Base-by-base conservation (phyloP, 2,797 vertebrate species). In the Lagodon rhomboides region DNA sequence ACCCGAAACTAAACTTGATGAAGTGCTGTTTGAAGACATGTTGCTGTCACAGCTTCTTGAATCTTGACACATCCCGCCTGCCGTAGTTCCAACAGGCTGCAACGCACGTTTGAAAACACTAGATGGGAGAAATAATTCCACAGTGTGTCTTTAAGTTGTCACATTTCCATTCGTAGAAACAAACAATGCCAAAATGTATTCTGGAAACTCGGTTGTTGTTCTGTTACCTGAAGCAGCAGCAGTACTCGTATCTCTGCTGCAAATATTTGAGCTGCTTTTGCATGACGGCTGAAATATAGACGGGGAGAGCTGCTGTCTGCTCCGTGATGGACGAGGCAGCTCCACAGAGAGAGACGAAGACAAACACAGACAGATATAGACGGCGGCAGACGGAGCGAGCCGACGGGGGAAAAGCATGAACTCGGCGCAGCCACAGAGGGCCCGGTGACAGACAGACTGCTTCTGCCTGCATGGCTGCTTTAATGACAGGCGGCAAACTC, bases 401-500 rank as follows among this genome's bases (percentile, higher is more conserved):
- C 22, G 4, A 11, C 4, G 27, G 34, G 34, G 34, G 34, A 30
- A 8, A 8, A 25, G 41, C 77, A 7, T 86, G 82, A 85, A 75
- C 68, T 67, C 64, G 12, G 74, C 30, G 1, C 41, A 50, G 84
- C 73, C 75, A 17, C 78, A 65, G 56, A 65, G 72, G 72, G 65
- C 46, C 75, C 60, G 1, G 18, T 61, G 60, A 80, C 77, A 73
- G 78, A 67, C 77, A 41, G 64, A 61, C 77, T 27, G 73, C 41
- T 79, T 68, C 64, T 87, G 68, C 62, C 69, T 68, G 84, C 75
- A 53, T 20, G 70, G 77, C 79, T 83, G 84, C 77, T 83, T 83
- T 81, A 86, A 79, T 84, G 81, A 79, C 85, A 69, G 71, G 51
- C 76, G 17, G 46, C 60, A 67, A 84, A 84, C 81, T 75, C 81